Base-by-base conservation (phyloP, 2,797 vertebrate species). In the Paramormyrops hopkinsi region DNA sequence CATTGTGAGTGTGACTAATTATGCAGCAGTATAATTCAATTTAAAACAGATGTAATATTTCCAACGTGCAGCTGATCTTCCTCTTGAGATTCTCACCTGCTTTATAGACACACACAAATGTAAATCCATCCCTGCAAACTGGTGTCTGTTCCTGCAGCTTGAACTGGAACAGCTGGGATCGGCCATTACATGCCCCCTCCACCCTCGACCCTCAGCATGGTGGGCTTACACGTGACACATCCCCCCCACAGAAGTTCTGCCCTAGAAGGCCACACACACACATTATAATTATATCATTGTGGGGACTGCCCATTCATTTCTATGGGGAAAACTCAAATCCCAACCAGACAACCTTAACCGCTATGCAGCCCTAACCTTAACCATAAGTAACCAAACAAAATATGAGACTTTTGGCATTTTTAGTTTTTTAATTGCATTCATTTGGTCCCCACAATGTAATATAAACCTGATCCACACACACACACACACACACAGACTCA, bases 101-200 rank as follows among this genome's bases (percentile, higher is more conserved):
- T 25, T 37, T 7, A 54, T 12, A 33, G 51, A 53, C 5, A 5
- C 22, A 54, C 48, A 86, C 51, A 17, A 11, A 50, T 19, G 29
- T 44, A 79, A 19, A 50, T 22, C 17, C 33, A n/a, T 73, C 51
- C 86, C 48, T 25, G 25, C 22, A 48, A 48, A 83, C 0, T 11
- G 8, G 8, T 12, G 12, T 7, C 19, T 46, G n/a, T 37, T 54
- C 25, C 73, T 41, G 33, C 22, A 69, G n/a, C 29, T 33, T 86
- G 76, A 54, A 73, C 90, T 84, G 88, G 82, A 90, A 89, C 88
- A 89, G 59, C 87, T 89, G 85, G 88, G 69, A 89, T 33, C 17
- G 69, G 12, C 50, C 25, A 53, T 54, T 22, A 22, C 83, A 62
- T 50, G 5, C 48, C 65, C 50, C 22, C 86, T 9, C 41, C 73